These are phyloP conservation scores for Drosophila simulans DNA, from an alignment of 1,140 invertebrate species.

Conservation along the genomic window DNA sequence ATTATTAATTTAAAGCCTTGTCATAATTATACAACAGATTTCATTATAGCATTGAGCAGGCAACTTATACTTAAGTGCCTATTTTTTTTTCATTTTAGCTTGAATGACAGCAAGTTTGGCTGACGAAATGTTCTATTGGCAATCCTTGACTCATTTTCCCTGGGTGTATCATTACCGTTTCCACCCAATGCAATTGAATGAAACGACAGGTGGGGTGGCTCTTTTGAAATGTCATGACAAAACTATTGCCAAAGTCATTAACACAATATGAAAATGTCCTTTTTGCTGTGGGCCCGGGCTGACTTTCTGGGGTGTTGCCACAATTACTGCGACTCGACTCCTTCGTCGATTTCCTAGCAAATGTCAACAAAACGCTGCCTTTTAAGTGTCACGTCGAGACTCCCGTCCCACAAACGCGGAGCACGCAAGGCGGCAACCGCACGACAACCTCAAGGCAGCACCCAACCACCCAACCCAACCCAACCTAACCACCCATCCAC, in stretches of 20 bases:
- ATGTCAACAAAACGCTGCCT: constrained; percentile 81
- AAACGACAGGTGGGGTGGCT: constrained; percentile 46
- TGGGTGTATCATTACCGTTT: constrained; percentile 36
- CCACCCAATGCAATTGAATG: constrained; percentile 41
- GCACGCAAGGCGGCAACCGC: constrained; percentile 64
- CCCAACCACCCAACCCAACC: constrained; percentile 1
- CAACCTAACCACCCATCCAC: neutral
- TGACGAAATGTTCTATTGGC: neutral
- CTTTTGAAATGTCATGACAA: constrained; percentile 67
- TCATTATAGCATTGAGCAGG: too few relatives aligned
- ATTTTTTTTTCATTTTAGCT: too few relatives aligned
- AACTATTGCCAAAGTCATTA: constrained; percentile 80
- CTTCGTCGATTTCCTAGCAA: constrained; percentile 74
- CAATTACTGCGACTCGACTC: constrained; percentile 73
- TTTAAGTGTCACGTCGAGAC: constrained; percentile 76
- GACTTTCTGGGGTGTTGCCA: constrained; percentile 44
- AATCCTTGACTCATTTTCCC: constrained; percentile 1
- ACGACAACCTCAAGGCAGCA: constrained; percentile 55
- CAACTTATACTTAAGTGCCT: too few relatives aligned
- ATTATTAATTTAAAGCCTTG: too few relatives aligned
- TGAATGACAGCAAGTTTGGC: too few relatives aligned
- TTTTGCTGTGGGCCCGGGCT: constrained; percentile 35
- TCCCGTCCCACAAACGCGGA: constrained; percentile 33
- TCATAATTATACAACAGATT: too few relatives aligned
- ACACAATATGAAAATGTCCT: constrained; percentile 79